Evolutionary conservation across 2,888 invertebrate species (phyloP).

Genomic region (Gnatocerus cornutus): DNA sequence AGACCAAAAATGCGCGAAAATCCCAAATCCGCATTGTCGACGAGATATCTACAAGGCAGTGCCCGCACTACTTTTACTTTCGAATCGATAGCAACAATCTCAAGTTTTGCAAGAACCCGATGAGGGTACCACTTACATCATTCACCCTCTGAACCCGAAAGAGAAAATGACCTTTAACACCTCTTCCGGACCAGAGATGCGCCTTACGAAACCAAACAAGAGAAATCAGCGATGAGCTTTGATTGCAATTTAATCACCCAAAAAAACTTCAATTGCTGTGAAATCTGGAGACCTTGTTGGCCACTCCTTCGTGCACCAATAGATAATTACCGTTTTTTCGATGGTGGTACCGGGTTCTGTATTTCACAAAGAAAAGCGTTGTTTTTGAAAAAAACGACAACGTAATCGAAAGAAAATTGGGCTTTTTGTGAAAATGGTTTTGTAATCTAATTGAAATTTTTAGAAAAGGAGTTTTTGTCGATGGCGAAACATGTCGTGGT

Average conservation of each 20-base stretch:
- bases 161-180: not conserved
- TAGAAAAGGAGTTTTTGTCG: constrained; percentile 24
- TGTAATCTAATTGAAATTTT: constrained; percentile 34
- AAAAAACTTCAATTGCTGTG: constrained; percentile 11
- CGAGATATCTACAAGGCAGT: constrained; percentile 6
- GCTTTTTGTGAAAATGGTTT: constrained; percentile 15
- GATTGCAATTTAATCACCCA: not conserved
- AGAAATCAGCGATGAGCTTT: constrained; percentile 27
- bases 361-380: constrained; percentile 30
- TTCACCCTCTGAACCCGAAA: constrained; percentile 5
- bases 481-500: not conserved
- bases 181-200: constrained; percentile 3
- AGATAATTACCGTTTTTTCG: not conserved
- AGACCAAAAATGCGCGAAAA: constrained; percentile 25
- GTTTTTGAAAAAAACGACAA: constrained; percentile 10
- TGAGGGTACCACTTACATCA: constrained; percentile 16
- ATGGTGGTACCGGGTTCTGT: constrained; percentile 30
- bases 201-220: constrained; percentile 25
- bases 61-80: constrained; percentile 46
- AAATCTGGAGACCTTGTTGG: constrained; percentile 28
- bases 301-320: constrained; percentile 11
- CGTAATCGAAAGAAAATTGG: constrained; percentile 18
- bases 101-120: constrained; percentile 31
- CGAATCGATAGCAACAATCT: constrained; percentile 40
- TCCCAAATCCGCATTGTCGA: constrained; percentile 17